Base-by-base conservation (phyloP, 1,140 invertebrate species). In the Micrasema minimum region DNA sequence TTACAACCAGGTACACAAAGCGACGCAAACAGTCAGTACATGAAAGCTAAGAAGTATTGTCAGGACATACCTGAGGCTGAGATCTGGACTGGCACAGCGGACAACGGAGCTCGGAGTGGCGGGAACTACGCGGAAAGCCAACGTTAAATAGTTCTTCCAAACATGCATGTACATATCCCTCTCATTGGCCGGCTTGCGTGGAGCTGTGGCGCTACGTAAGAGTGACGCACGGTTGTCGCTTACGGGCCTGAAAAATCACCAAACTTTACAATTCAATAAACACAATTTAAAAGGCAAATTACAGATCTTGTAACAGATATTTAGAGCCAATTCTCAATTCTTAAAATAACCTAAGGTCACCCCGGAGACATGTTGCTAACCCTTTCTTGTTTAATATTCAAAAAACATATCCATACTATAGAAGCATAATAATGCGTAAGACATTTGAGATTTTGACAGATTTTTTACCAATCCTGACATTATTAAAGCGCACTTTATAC, bases 141-240 rank as follows among this genome's bases (percentile, higher is more conserved):
- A 93, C 10, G 95, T 94, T 57, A 97, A 89, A 82, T 98, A 98
- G 85, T 98, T 98, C 78, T 96, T 93, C 96, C 96, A 99, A 0
- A 98, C 87, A 79, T 93, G 90, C 85, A 98, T 90, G 80, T 98
- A 96, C 45, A 94, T 88, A 80, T 98, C 96, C 76, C 95, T 85
- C 83, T 97, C 95, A 75, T 93, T 96, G 41, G 92, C 89, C 26
- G 93, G 94, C 79, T 96, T 97, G 76, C 81, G 92, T 88, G 64
- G 94, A 85, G 74, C 90, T 82, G 66, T 93, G 86, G 79, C 91
- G 88, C 80, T 90, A 88, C 79, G 94, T 31, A 99, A 84, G 7
- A 99, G 85, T 0, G 96, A 99, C 1, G 96, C 96, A 77, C 97
- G 88, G 79, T 97, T 98, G 79, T 99, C 97, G 82, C 93, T 98